A percentile compares a stretch with the other conserved stretches of the same genome.
phyloP scores from a whole-genome alignment of 2,113 vertebrate species.

The Oreamnos americanus region DNA sequence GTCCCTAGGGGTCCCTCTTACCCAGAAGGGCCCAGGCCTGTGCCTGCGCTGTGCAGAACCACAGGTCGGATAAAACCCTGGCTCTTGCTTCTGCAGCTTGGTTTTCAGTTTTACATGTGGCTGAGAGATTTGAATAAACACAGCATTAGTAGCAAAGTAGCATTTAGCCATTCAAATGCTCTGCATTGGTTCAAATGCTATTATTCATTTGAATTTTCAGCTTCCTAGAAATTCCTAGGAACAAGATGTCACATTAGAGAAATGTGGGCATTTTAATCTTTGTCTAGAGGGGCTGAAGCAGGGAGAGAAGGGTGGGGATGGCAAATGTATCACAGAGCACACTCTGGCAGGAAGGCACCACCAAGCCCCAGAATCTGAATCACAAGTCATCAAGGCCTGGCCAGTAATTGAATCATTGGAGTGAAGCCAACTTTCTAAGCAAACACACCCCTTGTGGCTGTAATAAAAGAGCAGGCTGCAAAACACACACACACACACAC shows the following conservation, averaged over 20 bases:
- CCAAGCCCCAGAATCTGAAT: neutral
- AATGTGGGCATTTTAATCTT: neutral
- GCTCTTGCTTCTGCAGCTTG: neutral
- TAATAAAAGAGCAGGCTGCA: neutral
- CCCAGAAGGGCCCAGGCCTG: neutral
- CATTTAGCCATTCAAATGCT: neutral
- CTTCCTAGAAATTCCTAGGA: constrained; percentile 35
- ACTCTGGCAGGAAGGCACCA: neutral
- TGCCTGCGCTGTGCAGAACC: neutral
- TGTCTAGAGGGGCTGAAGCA: neutral
- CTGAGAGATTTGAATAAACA: neutral
- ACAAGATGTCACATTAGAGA: neutral
- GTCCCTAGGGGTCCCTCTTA: neutral
- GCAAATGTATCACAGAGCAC: neutral
- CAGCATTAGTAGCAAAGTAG: neutral
- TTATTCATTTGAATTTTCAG: neutral
- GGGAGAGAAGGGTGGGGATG: neutral
- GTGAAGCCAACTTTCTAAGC: neutral
- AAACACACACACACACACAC: neutral
- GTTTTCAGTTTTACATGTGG: neutral
- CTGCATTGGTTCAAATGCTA: neutral
- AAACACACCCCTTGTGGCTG: constrained; percentile 19
- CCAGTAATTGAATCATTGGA: constrained; percentile 12
- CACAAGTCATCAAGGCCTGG: neutral
- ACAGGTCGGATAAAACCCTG: neutral